phyloP scores from a whole-genome alignment of 2,797 vertebrate species.

The Pangasius sanitwongsei region DNA sequence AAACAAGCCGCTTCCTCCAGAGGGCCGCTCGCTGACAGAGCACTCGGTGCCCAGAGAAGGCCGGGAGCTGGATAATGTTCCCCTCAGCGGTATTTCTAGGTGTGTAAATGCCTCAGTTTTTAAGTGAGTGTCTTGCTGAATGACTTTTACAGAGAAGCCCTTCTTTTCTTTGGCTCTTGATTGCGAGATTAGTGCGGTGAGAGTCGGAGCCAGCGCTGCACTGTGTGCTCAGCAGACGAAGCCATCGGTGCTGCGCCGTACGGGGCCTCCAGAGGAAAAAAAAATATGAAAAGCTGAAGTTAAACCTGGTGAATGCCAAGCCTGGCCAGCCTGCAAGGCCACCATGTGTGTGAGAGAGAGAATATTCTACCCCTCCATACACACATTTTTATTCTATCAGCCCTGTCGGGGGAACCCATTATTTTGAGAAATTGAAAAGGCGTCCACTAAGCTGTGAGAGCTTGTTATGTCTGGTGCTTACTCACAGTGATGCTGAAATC shows the following conservation, averaged over 20 bases:
- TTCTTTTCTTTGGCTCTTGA: conserved; percentile 76
- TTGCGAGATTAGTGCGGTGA: conserved; percentile 67
- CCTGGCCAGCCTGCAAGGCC: conserved; percentile 38
- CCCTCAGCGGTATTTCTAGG: conserved; percentile 69
- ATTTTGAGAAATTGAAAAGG: neutral
- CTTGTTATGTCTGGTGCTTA: neutral
- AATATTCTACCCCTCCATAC: conserved; percentile 5
- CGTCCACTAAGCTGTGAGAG: neutral
- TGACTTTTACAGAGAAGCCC: conserved; percentile 75
- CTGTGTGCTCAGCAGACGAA: conserved; percentile 32
- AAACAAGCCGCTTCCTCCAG: conserved; percentile 42
- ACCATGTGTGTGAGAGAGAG: conserved; percentile 29
- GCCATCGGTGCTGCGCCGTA: conserved; percentile 14
- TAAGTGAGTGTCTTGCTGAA: conserved; percentile 74
- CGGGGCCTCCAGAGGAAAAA: conserved; percentile 35
- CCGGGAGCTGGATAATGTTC: conserved; percentile 65
- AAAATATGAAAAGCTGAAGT: conserved; percentile 39
- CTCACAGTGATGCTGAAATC: conserved; percentile 1
- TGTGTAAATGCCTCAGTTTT: conserved; percentile 73
- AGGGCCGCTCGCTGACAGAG: conserved; percentile 50
- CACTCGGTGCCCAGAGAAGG: conserved; percentile 55
- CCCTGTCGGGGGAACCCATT: neutral
- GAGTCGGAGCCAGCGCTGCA: conserved; percentile 56
- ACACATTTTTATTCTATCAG: neutral
- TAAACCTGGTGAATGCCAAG: conserved; percentile 51